Evolutionary conservation across 2,888 invertebrate genomes (phyloP), one percentile per base, ranked within the genome.

Genomic region (Chloromyia formosa): DNA sequence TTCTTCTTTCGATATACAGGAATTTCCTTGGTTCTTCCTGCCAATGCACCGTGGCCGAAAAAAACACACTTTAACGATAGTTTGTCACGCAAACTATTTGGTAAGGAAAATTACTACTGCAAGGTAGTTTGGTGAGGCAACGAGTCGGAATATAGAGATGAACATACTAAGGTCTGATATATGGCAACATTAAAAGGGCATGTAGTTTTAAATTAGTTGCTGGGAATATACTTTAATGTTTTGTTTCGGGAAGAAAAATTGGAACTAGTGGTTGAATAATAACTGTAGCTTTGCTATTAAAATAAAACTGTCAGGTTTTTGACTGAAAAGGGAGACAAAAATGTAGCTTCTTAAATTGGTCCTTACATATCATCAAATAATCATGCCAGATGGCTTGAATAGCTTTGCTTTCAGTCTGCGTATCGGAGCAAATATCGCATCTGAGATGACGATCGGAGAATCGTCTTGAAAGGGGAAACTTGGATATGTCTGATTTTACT

Each of bases 1-100:
- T 54, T 53, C 54, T 69, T 69, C 68, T 54, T 69, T 69, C 68
- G 68, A 54, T 69, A 69, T 23, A 69, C 12, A 54, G 68, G 53
- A 69, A 54, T 69, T 69, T 69, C 53, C 68, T 54, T 27, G 5
- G 27, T 4, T 40, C 42, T 23, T 40, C 62, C 53, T 14, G 35
- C 53, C 16, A 69, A 54, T 53, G 23, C 22, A 14, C 35, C 23
- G 53, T 5, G 22, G 27, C n/a, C 68, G 53, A 10, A 69, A 69
- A 69, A 66, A 64, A 61, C 35, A 12, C 18, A 22, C 5, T 54
- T 16, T 69, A 69, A 69, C 68, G 53, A 69, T 54, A 10, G 54
- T n/a, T 69, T 69, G 68, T 69, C 68, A 69, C 68, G 68, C 68
- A 54, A 69, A 16, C 54, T 27, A 53, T 2, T 35, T 4, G 3